Evolutionary conservation across 2,888 invertebrate genomes (phyloP).

Genomic region (Apotomis turbidana): DNA sequence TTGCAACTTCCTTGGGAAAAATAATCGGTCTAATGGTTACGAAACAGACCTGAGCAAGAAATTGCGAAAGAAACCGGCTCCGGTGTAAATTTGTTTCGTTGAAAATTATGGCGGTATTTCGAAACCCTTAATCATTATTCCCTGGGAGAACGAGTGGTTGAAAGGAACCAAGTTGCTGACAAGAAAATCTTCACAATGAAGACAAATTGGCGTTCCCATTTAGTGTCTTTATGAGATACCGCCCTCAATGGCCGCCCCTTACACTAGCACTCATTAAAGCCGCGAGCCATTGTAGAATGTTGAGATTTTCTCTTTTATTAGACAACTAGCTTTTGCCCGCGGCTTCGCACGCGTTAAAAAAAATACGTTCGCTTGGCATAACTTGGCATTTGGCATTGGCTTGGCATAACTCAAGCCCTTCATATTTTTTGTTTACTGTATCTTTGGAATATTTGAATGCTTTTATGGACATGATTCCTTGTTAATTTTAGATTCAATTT

Average conservation of each 20-base stretch:
- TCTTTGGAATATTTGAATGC: too few species aligned
- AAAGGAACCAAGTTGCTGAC: conserved; percentile 26
- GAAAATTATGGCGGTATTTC: conserved; percentile 5
- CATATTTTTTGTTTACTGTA: too few species aligned
- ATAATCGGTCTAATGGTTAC: neutral
- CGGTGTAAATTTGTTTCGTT: conserved; percentile 1
- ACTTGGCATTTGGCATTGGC: too few species aligned
- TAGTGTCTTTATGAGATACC: conserved; percentile 30
- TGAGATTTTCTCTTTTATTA: conserved; percentile 12
- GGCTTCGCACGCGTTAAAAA: too few species aligned
- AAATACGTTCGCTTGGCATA: too few species aligned
- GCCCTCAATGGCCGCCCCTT: conserved; percentile 10
- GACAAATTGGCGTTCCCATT: conserved; percentile 37
- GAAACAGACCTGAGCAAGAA: neutral
- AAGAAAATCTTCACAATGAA: conserved; percentile 37
- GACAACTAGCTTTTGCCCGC: too few species aligned
- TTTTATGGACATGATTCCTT: too few species aligned
- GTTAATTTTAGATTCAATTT: too few species aligned
- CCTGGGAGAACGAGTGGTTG: conserved; percentile 10
- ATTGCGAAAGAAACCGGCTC: neutral
- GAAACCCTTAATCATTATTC: conserved; percentile 24
- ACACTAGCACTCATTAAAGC: conserved; percentile 22
- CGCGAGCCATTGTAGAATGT: conserved; percentile 12
- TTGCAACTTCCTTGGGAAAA: conserved; percentile 1
- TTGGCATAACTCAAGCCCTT: too few species aligned